These are phyloP conservation scores for Tinea semifulvella DNA, from an alignment of 2,888 invertebrate genomes.

Conservation along the genomic window DNA sequence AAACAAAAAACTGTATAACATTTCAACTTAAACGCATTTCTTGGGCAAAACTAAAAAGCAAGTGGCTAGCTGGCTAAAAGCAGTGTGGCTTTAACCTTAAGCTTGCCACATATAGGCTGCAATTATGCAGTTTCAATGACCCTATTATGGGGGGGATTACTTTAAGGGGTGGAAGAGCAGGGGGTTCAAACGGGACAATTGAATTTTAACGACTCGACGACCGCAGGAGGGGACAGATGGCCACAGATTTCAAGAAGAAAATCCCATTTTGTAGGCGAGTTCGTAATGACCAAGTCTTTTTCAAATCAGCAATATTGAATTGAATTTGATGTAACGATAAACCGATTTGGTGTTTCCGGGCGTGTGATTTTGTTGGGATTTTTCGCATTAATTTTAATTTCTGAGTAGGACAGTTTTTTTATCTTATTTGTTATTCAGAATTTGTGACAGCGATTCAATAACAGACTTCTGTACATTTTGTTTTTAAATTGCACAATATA, in stretches of 20 bases:
- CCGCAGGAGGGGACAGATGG: slow-evolving; percentile 32
- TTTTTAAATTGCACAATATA: too few species aligned
- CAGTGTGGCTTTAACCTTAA: too few species aligned
- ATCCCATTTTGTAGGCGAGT: slow-evolving; percentile 40
- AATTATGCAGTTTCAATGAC: slow-evolving; percentile 63
- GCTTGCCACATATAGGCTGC: slow-evolving; percentile 64
- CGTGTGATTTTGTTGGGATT: background rate
- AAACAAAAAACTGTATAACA: too few species aligned
- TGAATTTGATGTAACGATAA: slow-evolving; percentile 4
- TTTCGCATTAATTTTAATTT: background rate
- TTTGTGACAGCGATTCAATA: too few species aligned
- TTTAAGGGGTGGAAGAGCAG: slow-evolving; percentile 26
- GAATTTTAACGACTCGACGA: slow-evolving; percentile 63
- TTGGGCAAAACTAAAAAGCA: too few species aligned
- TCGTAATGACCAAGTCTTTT: slow-evolving; percentile 5
- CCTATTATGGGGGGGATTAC: slow-evolving; percentile 51
- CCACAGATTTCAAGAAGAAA: slow-evolving; percentile 47
- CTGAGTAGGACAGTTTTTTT: too few species aligned
- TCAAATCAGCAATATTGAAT: slow-evolving; percentile 11
- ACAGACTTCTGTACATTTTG: too few species aligned
- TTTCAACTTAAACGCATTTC: too few species aligned
- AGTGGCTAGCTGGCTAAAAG: too few species aligned
- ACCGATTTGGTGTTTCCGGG: slow-evolving; percentile 2
- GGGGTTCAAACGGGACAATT: slow-evolving; percentile 48
- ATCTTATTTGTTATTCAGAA: too few species aligned